Evolutionary conservation across 2,888 invertebrate genomes (phyloP).

Genomic region (Ischnus inquisitorius): DNA sequence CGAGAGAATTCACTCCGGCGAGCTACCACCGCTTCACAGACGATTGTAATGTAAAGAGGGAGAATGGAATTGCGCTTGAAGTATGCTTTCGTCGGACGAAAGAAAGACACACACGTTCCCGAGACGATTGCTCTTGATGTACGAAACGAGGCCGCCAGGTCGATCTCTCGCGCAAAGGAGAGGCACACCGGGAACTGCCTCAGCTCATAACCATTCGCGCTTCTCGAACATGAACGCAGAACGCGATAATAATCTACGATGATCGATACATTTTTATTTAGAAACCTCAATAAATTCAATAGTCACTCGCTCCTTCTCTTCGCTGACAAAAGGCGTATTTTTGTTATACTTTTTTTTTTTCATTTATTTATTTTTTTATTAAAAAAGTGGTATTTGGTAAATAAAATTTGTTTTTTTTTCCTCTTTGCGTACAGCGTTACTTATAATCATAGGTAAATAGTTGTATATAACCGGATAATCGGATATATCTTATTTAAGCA

Average conservation of each 20-base stretch:
- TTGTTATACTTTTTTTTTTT: slow-evolving; percentile 9
- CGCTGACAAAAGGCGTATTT: slow-evolving; percentile 70
- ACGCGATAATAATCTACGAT: slow-evolving; percentile 15
- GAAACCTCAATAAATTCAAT: background rate
- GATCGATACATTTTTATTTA: background rate
- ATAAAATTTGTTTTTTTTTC: slow-evolving; percentile 76
- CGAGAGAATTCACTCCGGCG: too few species aligned
- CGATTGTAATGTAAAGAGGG: slow-evolving; percentile 30
- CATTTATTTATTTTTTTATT: slow-evolving; percentile 73
- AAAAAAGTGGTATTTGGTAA: slow-evolving; percentile 79
- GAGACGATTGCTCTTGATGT: slow-evolving; percentile 59
- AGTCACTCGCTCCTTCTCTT: slow-evolving; percentile 20
- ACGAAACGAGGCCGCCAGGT: slow-evolving; percentile 67
- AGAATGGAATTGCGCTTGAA: slow-evolving; percentile 35
- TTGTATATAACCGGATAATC: slow-evolving; percentile 72
- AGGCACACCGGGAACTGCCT: slow-evolving; percentile 10
- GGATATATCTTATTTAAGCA: slow-evolving; percentile 70
- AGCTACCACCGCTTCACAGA: slow-evolving; percentile 12
- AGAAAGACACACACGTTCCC: slow-evolving; percentile 10
- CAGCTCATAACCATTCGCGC: slow-evolving; percentile 37
- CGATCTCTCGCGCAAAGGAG: slow-evolving; percentile 63
- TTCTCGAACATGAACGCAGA: slow-evolving; percentile 31
- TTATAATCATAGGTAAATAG: slow-evolving; percentile 71
- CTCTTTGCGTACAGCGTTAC: slow-evolving; percentile 75
- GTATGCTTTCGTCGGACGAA: background rate